Percentiles rank a stretch among this genome's conserved stretches.
phyloP scores from a whole-genome alignment of 2,888 invertebrate genomes.

The Adelphocoris suturalis region DNA sequence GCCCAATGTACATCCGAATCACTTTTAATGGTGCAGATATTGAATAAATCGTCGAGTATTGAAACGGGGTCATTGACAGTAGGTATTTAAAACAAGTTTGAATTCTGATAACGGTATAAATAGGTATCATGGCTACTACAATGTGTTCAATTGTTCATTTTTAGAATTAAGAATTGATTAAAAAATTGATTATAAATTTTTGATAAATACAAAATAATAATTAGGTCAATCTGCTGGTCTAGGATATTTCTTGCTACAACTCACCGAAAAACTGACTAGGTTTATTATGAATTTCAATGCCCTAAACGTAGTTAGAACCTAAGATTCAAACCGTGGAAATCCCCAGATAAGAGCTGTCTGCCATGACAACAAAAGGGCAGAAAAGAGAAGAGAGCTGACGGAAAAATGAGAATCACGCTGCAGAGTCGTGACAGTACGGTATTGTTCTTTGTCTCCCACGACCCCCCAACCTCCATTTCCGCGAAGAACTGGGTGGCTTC shows the following conservation, averaged over 20 bases:
- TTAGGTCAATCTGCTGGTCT: too few species aligned
- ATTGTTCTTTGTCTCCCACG: slow-evolving; percentile 43
- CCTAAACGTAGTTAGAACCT: too few species aligned
- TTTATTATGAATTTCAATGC: too few species aligned
- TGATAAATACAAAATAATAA: too few species aligned
- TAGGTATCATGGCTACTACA: too few species aligned
- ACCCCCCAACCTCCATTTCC: slow-evolving; percentile 30
- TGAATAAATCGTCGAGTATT: too few species aligned
- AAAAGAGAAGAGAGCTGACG: not conserved
- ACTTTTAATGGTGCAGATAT: not conserved
- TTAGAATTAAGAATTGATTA: too few species aligned
- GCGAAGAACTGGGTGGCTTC: slow-evolving; percentile 32
- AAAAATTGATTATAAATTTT: too few species aligned
- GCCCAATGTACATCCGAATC: not conserved
- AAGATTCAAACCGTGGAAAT: not conserved
- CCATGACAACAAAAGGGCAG: not conserved
- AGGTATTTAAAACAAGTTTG: not conserved
- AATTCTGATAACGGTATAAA: too few species aligned
- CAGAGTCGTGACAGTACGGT: slow-evolving; percentile 39
- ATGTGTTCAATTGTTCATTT: too few species aligned
- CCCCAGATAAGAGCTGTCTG: not conserved
- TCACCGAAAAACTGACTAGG: too few species aligned
- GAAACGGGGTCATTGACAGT: not conserved
- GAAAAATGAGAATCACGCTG: slow-evolving; percentile 38
- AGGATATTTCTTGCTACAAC: too few species aligned